Base-by-base conservation (phyloP, 1,140 invertebrate species). In the Cydia fagiglandana region DNA sequence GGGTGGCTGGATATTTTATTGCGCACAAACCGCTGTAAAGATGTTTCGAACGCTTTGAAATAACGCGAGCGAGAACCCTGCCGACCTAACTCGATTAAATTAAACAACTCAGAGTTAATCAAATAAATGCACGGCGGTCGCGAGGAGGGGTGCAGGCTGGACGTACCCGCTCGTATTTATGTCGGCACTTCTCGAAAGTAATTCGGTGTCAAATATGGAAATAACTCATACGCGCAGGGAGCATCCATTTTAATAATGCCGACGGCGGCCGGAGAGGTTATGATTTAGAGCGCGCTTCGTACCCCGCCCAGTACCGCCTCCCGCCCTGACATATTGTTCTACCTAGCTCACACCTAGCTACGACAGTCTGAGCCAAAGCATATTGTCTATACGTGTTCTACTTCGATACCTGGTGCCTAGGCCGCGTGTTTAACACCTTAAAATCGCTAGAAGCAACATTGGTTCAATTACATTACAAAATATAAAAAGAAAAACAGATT, bases 161-260 rank as follows among this genome's bases (percentile, higher is more conserved):
- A 86, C 79, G 83, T 83, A 74, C 84, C 77, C 75, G 81, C 83
- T 77, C 81, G 81, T 92, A 90, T 92, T 92, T 92, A 91, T 93
- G 90, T 91, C 88, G 86, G 89, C 88, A 91, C 88, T 92, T 92
- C 89, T 87, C 84, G 90, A 92, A 92, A 92, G 91, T 92, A 92
- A 92, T 92, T 92, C 90, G 86, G 91, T 91, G 91, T 92, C 91
- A 92, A 92, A 92, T 92, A 92, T 92, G 91, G 91, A 92, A 89
- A 92, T 92, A 92, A 92, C 90, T 92, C 91, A 92, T 92, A 92
- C 91, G 80, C 85, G 86, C 83, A 76, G 84, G 85, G 89, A 87
- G 85, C 91, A 92, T 92, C 84, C 87, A 91, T 92, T 92, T 92
- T 92, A 86, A 91, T 92, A 92, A 92, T 91, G 84, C 85, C 84